phyloP scores from a whole-genome alignment of 2,113 vertebrate genomes.

The Neodontobutis hainanensis region DNA sequence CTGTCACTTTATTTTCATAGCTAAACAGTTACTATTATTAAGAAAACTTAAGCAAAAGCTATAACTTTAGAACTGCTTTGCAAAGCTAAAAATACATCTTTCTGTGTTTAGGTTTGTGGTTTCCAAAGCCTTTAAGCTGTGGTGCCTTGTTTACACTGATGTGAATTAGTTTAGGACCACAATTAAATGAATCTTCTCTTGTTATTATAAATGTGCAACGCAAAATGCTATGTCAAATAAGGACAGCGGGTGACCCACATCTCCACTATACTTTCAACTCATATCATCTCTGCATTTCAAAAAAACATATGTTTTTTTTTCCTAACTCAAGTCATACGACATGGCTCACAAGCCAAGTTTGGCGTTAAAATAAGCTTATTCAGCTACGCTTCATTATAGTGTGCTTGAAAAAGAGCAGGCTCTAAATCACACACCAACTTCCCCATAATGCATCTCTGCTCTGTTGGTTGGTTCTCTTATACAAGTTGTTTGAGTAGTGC shows the following conservation, averaged over 20 bases:
- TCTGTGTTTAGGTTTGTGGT: background rate
- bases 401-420: conserved; percentile 53
- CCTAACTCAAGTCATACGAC: conserved; percentile 22
- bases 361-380: conserved; percentile 50
- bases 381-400: conserved; percentile 32
- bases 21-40: no score
- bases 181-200: conserved; percentile 4
- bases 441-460: conserved; percentile 14
- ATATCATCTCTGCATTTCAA: conserved; percentile 31
- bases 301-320: conserved; percentile 17
- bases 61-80: background rate
- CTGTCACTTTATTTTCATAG: no score
- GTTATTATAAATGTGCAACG: background rate
- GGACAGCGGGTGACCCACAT: conserved; percentile 18
- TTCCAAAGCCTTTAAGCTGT: conserved; percentile 3
- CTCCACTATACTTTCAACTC: conserved; percentile 37
- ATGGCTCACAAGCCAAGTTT: conserved; percentile 30
- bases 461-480: conserved; percentile 46
- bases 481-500: conserved; percentile 52
- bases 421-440: conserved; percentile 15
- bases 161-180: conserved; percentile 2
- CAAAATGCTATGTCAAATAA: conserved; percentile 20
- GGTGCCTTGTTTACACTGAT: conserved; percentile 6
- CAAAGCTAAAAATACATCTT: background rate
- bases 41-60: no score